These are phyloP conservation scores for Leptinotarsa defecta DNA, from an alignment of 1,140 invertebrate genomes.

Conservation along the genomic window DNA sequence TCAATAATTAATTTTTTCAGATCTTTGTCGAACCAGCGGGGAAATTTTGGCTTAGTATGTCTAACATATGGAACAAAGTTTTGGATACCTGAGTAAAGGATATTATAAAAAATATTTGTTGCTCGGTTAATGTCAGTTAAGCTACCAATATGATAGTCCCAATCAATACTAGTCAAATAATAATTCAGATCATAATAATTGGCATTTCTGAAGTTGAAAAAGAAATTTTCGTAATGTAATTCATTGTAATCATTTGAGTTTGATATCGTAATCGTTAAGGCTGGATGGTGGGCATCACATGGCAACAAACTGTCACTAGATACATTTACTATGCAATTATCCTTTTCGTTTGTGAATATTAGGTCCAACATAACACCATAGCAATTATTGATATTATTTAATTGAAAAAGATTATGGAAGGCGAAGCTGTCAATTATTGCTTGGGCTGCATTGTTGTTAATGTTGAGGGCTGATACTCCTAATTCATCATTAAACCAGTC, in stretches of 20 bases:
- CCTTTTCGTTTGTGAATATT: constrained; percentile 5
- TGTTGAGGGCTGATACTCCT: constrained; percentile 1
- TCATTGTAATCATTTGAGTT: not conserved
- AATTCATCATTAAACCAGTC: constrained; percentile 11
- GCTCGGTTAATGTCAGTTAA: not conserved
- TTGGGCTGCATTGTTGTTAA: constrained; percentile 9
- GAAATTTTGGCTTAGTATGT: constrained; percentile 5
- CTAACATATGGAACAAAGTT: constrained; percentile 1
- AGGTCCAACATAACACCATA: constrained; percentile 10
- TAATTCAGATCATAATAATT: not conserved
- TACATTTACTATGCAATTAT: not conserved
- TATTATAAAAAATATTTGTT: not conserved
- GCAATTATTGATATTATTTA: not conserved
- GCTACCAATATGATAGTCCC: constrained; percentile 3
- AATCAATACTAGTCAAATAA: not conserved
- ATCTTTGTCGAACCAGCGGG: not conserved
- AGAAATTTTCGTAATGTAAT: not conserved
- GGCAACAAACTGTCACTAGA: constrained; percentile 4
- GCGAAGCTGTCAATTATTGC: not conserved
- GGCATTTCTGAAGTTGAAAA: not conserved
- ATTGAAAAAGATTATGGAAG: constrained; percentile 14
- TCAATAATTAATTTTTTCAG: constrained; percentile 5
- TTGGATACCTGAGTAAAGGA: not conserved
- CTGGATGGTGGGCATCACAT: constrained; percentile 4
- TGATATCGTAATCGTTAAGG: not conserved